These are phyloP conservation scores for Neomorphus geoffroyi DNA, from an alignment of 2,797 vertebrate species.

Conservation along the genomic window DNA sequence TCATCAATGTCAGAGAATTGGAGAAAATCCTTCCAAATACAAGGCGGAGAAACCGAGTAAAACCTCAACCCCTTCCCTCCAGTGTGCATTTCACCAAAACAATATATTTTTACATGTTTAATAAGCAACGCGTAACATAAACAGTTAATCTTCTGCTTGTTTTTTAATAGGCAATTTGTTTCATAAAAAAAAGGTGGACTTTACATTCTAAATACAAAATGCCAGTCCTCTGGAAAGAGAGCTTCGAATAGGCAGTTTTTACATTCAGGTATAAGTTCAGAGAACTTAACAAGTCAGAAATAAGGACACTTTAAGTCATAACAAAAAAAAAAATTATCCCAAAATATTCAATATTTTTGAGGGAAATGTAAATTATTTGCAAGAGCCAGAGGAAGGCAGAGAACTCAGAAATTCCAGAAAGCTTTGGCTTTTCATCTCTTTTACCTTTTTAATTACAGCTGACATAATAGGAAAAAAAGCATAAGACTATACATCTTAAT, in stretches of 20 bases:
- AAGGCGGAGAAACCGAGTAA: neutral
- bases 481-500: neutral
- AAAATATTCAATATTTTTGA: neutral
- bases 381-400: neutral
- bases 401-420: neutral
- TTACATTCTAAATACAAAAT: neutral
- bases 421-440: neutral
- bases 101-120: neutral
- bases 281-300: neutral
- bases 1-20: neutral
- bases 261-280: neutral
- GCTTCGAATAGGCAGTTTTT: neutral
- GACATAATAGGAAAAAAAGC: neutral
- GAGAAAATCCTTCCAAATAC: slow-evolving; percentile 9
- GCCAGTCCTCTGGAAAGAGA: neutral
- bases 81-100: neutral
- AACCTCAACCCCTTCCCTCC: neutral
- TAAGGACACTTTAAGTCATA: neutral
- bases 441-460: neutral
- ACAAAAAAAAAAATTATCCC: neutral
- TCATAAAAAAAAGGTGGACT: neutral
- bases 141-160: neutral
- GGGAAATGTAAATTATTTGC: neutral
- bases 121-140: neutral
- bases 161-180: neutral